Conservation (phyloP, 2,888 invertebrate genomes). For the Mechanitis messenoides region DNA sequence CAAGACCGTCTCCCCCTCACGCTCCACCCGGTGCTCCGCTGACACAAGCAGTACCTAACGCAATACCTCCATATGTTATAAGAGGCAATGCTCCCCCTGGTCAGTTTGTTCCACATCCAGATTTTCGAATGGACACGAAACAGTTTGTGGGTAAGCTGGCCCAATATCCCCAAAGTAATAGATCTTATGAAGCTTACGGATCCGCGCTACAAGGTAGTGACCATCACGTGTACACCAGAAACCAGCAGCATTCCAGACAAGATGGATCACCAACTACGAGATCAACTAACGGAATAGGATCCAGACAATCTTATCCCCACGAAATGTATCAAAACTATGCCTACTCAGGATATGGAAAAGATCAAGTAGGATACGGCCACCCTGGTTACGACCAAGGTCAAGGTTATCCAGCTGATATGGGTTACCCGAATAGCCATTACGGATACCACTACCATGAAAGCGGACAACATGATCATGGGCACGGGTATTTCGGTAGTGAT, state of each 20-base stretch:
- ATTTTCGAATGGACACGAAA: slow-evolving; percentile 71
- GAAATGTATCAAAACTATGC: slow-evolving; percentile 75
- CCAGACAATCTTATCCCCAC: slow-evolving; percentile 62
- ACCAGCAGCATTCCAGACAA: slow-evolving; percentile 53
- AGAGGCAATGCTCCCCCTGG: slow-evolving; percentile 72
- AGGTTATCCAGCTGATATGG: slow-evolving; percentile 61
- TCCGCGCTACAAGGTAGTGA: slow-evolving; percentile 57
- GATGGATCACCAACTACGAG: slow-evolving; percentile 58
- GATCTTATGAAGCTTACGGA: slow-evolving; percentile 59
- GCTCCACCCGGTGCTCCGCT: slow-evolving; percentile 78
- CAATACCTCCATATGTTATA: slow-evolving; percentile 76
- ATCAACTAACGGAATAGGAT: slow-evolving; percentile 58
- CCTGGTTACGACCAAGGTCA: slow-evolving; percentile 76
- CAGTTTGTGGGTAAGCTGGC: slow-evolving; percentile 67
- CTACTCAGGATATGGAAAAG: slow-evolving; percentile 72
- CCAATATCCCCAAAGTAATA: slow-evolving; percentile 65
- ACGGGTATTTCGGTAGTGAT: slow-evolving; percentile 64
- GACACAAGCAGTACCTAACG: slow-evolving; percentile 77
- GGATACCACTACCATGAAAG: slow-evolving; percentile 72
- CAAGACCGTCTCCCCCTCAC: slow-evolving; percentile 83
- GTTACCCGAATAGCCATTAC: slow-evolving; percentile 67
- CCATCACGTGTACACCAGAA: slow-evolving; percentile 67
- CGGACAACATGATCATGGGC: slow-evolving; percentile 59
- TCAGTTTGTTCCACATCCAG: slow-evolving; percentile 70
- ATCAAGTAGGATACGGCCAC: slow-evolving; percentile 74